These are phyloP conservation scores for Fragum whitleyi DNA, from an alignment of 2,888 invertebrate species.

Conservation along the genomic window DNA sequence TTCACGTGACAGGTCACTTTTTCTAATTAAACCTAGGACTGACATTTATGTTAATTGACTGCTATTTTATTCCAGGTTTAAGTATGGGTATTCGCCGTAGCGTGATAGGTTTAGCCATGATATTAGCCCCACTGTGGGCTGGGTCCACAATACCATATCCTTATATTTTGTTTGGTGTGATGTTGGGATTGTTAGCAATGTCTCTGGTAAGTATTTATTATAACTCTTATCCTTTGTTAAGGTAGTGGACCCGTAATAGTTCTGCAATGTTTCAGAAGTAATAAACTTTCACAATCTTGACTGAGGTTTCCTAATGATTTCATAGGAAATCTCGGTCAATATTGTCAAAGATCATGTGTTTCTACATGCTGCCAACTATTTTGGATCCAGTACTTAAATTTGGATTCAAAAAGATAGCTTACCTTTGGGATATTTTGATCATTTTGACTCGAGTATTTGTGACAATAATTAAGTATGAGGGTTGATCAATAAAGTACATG, in stretches of 20 bases:
- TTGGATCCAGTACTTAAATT: background rate
- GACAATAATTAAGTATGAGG: too few relatives aligned
- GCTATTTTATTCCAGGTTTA: conserved; percentile 74
- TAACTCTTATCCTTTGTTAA: background rate
- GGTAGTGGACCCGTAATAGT: too few relatives aligned
- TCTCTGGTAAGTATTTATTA: conserved; percentile 61
- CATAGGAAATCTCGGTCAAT: too few relatives aligned
- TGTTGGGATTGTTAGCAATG: conserved; percentile 68
- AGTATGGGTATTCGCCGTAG: conserved; percentile 81
- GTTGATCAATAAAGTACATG: too few relatives aligned
- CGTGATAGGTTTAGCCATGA: conserved; percentile 77
- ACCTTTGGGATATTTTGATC: background rate
- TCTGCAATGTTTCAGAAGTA: too few relatives aligned
- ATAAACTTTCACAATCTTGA: too few relatives aligned
- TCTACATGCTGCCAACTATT: background rate
- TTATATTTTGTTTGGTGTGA: conserved; percentile 77
- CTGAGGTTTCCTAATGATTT: too few relatives aligned
- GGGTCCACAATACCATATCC: conserved; percentile 75
- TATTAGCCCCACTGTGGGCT: conserved; percentile 82
- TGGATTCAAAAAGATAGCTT: background rate
- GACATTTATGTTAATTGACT: too few relatives aligned
- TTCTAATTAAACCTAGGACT: too few relatives aligned
- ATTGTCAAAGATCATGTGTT: too few relatives aligned
- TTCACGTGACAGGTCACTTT: too few relatives aligned
- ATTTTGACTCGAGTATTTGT: too few relatives aligned